Evolutionary conservation across 2,888 invertebrate genomes (phyloP).

Genomic region (Pachydiplax longipennis): DNA sequence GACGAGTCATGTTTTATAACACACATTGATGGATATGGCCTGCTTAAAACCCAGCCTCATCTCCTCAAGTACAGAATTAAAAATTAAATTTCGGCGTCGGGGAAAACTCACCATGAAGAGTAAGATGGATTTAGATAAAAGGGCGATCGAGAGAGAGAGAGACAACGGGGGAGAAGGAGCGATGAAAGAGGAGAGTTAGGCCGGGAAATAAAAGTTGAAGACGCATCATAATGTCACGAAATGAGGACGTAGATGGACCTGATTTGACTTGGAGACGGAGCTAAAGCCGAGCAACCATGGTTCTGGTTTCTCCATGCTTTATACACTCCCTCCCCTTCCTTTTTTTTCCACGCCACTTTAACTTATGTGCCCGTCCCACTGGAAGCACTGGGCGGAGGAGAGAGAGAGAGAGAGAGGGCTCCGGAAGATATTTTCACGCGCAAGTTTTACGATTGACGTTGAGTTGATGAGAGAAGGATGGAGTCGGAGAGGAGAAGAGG

Average conservation of each 20-base stretch:
- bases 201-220: background rate
- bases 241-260: background rate
- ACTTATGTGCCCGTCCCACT: background rate
- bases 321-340: background rate
- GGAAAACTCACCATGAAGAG: background rate
- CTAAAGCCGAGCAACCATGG: background rate
- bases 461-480: background rate
- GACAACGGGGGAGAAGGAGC: background rate
- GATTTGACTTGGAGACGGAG: background rate
- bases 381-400: background rate
- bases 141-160: background rate
- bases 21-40: too few species aligned
- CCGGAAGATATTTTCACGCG: background rate
- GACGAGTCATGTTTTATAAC: too few species aligned
- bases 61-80: too few species aligned
- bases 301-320: background rate
- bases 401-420: background rate
- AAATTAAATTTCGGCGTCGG: too few species aligned
- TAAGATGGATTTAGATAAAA: background rate
- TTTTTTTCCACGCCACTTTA: background rate
- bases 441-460: background rate
- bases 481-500: background rate
- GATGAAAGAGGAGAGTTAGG: background rate
- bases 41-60: too few species aligned
- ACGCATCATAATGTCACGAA: background rate